phyloP scores from a whole-genome alignment of 2,797 vertebrate genomes.

The Pristis pectinata region DNA sequence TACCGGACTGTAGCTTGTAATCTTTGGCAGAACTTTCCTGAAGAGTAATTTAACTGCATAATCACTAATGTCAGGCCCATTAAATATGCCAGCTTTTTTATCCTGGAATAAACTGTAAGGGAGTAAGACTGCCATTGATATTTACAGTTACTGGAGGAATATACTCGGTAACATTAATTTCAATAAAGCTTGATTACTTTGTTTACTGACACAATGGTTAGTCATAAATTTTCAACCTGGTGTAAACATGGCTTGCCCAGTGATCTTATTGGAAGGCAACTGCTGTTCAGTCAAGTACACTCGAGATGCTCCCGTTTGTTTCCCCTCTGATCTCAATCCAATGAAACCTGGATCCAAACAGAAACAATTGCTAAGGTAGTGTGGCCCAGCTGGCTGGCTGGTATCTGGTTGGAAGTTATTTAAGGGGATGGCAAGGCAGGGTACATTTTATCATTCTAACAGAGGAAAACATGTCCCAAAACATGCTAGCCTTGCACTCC shows the following conservation, averaged over 20 bases:
- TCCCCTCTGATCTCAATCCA: neutral
- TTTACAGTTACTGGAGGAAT: too few relatives aligned
- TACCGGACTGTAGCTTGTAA: neutral
- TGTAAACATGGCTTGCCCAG: too few relatives aligned
- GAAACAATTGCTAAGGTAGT: too few relatives aligned
- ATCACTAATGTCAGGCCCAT: neutral
- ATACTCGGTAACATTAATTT: too few relatives aligned
- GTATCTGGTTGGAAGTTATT: neutral
- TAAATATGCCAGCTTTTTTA: neutral
- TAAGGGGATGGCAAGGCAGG: neutral
- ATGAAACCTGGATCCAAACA: neutral
- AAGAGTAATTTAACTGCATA: neutral
- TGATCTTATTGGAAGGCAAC: too few relatives aligned
- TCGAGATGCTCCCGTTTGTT: too few relatives aligned
- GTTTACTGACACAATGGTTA: too few relatives aligned
- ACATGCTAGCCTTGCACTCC: neutral
- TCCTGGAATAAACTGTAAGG: neutral
- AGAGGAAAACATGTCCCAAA: neutral
- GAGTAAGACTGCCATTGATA: neutral
- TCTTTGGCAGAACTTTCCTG: neutral
- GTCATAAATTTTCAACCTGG: too few relatives aligned
- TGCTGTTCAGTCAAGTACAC: too few relatives aligned
- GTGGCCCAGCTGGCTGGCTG: neutral
- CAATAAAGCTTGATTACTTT: too few relatives aligned
- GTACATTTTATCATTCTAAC: neutral